Conservation (phyloP, 2,113 vertebrate species). For the Microcebus jonahi region DNA sequence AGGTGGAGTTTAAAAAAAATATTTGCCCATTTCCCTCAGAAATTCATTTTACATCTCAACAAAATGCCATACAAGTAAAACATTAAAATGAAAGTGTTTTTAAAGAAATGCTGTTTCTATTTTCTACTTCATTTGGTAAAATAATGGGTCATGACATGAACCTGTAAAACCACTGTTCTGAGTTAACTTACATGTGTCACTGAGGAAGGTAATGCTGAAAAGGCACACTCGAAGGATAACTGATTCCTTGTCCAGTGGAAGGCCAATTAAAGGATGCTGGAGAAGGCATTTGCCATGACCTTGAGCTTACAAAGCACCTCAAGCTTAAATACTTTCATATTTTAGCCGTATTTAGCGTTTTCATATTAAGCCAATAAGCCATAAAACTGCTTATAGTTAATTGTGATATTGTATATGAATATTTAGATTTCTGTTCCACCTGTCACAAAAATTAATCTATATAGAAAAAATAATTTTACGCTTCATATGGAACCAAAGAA, state of each 20-base stretch:
- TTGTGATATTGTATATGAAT: not conserved
- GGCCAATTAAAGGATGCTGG: not conserved
- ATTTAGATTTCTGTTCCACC: not conserved
- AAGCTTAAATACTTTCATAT: not conserved
- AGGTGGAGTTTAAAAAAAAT: not conserved
- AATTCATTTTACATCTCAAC: not conserved
- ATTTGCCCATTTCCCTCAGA: not conserved
- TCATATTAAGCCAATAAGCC: no score
- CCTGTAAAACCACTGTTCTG: not conserved
- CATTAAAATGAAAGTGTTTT: not conserved
- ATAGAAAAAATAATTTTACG: no score
- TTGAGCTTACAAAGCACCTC: not conserved
- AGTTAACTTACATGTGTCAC: not conserved
- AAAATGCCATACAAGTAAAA: not conserved
- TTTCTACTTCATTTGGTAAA: constrained; percentile 39
- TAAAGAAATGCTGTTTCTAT: not conserved
- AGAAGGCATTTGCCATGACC: not conserved
- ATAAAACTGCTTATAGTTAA: no score
- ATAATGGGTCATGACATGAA: not conserved
- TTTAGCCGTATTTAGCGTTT: not conserved
- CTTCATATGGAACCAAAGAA: no score
- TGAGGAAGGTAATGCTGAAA: not conserved
- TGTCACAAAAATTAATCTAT: not conserved
- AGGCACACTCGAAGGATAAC: not conserved
- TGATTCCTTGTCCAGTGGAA: no score